Evolutionary conservation across 2,888 invertebrate species (phyloP), one percentile per base, ranked within the genome.

Genomic region (Dasypogon diadema): DNA sequence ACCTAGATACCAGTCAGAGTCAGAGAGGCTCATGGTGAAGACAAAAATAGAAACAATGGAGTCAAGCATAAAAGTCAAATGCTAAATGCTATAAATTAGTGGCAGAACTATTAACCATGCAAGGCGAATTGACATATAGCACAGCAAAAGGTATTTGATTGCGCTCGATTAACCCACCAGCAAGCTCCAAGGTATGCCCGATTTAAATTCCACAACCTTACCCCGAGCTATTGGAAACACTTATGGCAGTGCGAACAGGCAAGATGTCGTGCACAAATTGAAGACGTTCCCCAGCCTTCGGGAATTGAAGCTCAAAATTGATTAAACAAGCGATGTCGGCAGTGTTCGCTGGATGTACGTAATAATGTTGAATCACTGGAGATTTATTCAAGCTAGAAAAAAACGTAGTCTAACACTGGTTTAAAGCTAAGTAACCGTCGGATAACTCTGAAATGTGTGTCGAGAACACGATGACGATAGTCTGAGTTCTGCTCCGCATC

Each of bases 201-300:
- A 12, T 2, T 42, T 12, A 12, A 42, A 12, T 42, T 42, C 42
- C 42, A 42, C n/a, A 12, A 6, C n/a, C 42, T 42, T 12, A 42
- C 1, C 10, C 12, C 12, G 42, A 42, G 42, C 42, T 12, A 42
- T 3, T 3, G 42, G 2, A 42, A n/a, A 2, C 3, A 42, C 30
- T 30, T 8, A 42, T 1, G 8, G 12, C n/a, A n/a, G n/a, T n/a
- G n/a, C n/a, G n/a, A 3, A 42, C 42, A 42, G 12, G 42, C 42
- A 12, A 14, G 18, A 51, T 18, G 18, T 51, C 51, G 51, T 51
- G 51, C 51, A 51, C 51, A 51, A 21, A 51, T 51, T 16, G 16
- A 51, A 51, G 51, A 51, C 51, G 51, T n/a, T 51, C 51, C n/a
- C 51, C 18, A 42, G 21, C 2, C 51, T 51, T 51, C 51, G 21